Evolutionary conservation across 1,140 invertebrate genomes (phyloP).

Genomic region (Drosophila leontia): DNA sequence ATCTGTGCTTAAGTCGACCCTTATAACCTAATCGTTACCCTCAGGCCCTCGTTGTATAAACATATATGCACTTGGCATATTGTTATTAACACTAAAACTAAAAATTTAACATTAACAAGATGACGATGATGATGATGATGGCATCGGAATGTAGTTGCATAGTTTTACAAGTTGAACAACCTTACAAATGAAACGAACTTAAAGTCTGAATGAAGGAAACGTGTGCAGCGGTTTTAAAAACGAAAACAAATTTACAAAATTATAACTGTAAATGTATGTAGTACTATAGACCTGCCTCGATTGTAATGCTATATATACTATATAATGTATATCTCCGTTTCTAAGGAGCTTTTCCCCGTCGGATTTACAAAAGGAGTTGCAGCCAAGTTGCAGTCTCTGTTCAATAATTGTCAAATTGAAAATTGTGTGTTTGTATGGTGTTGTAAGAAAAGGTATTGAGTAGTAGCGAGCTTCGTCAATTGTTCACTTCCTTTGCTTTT

Average conservation of each 20-base stretch:
- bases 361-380: slow-evolving; percentile 30
- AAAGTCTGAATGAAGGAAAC: slow-evolving; percentile 80
- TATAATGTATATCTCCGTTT: slow-evolving; percentile 10
- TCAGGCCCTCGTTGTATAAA: slow-evolving; percentile 66
- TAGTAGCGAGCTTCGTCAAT: slow-evolving; percentile 31
- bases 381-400: slow-evolving; percentile 35
- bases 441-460: slow-evolving; percentile 36
- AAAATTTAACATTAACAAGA: slow-evolving; percentile 20
- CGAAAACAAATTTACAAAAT: slow-evolving; percentile 58
- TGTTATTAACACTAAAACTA: slow-evolving; percentile 53
- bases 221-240: slow-evolving; percentile 81
- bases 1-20: neutral
- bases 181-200: slow-evolving; percentile 80
- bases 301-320: slow-evolving; percentile 3
- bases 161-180: slow-evolving; percentile 73
- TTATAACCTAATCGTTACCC: slow-evolving; percentile 31
- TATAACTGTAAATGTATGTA: slow-evolving; percentile 51
- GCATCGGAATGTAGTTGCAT: slow-evolving; percentile 57
- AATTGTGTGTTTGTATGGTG: slow-evolving; percentile 43
- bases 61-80: slow-evolving; percentile 40
- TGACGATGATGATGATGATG: slow-evolving; percentile 16
- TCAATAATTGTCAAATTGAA: slow-evolving; percentile 29
- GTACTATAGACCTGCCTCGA: slow-evolving; percentile 32
- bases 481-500: slow-evolving; percentile 51
- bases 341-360: slow-evolving; percentile 21